phyloP scores from a whole-genome alignment of 2,113 vertebrate species.

The Albula goreensis region DNA sequence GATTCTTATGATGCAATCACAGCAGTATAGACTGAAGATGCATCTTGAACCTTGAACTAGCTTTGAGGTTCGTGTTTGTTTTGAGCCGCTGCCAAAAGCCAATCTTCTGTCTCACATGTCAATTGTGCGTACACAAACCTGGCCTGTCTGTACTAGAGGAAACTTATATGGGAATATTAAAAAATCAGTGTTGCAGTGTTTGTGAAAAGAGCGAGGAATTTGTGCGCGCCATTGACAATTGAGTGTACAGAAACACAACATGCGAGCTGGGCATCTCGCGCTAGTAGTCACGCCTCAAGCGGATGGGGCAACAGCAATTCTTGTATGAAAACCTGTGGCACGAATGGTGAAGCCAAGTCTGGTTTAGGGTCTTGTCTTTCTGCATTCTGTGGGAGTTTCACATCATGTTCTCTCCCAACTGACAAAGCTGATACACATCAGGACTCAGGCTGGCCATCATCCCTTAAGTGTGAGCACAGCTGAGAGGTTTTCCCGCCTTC shows the following conservation, averaged over 20 bases:
- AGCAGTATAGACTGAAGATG: background rate
- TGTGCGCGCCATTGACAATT: background rate
- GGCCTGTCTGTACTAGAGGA: background rate
- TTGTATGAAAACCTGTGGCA: no score
- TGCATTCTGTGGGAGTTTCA: no score
- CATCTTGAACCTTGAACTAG: background rate
- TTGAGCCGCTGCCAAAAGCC: background rate
- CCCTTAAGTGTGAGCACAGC: no score
- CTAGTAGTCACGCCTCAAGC: background rate
- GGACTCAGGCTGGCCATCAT: no score
- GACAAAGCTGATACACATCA: no score
- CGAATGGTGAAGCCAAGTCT: no score
- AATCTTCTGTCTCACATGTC: background rate
- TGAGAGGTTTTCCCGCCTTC: no score
- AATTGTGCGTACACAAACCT: background rate
- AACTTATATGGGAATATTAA: background rate
- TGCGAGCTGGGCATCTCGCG: background rate
- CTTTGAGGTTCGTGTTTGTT: background rate
- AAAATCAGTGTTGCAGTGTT: background rate
- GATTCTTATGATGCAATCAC: background rate
- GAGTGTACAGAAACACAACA: background rate
- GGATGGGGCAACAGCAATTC: no score
- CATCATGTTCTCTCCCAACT: no score
- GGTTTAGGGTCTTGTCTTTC: no score
- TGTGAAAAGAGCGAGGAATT: no score